Conservation (phyloP, 1,140 invertebrate genomes). For the Atta cephalotes region DNA sequence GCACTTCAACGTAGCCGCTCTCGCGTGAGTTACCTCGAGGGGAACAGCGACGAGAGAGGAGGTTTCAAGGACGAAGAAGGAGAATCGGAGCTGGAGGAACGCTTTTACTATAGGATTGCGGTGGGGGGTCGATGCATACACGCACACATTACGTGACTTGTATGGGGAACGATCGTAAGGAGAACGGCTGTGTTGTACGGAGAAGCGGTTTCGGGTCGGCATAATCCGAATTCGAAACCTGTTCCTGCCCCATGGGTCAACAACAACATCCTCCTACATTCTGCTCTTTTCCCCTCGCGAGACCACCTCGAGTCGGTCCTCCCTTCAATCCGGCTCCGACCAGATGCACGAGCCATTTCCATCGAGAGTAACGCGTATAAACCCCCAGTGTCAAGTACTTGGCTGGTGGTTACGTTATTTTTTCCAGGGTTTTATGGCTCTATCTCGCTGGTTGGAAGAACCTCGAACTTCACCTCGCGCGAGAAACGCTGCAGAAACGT, state of each 20-base stretch:
- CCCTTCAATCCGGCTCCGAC: conserved; percentile 2
- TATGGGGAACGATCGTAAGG: background rate
- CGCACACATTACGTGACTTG: background rate
- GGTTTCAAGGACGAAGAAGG: conserved; percentile 71
- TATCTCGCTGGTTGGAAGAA: conserved; percentile 30
- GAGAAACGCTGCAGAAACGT: background rate
- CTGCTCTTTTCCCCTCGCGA: background rate
- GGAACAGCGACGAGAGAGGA: conserved; percentile 22
- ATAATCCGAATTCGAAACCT: conserved; percentile 74
- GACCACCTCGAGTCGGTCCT: background rate
- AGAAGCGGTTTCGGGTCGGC: conserved; percentile 61
- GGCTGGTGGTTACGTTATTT: conserved; percentile 45
- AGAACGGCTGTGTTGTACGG: conserved; percentile 13
- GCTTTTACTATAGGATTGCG: conserved; percentile 66
- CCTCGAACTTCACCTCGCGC: background rate
- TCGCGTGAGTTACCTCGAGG: conserved; percentile 40
- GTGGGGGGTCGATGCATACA: conserved; percentile 65
- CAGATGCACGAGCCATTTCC: conserved; percentile 37
- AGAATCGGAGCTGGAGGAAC: conserved; percentile 55
- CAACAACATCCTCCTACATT: conserved; percentile 60
- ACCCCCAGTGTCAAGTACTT: conserved; percentile 47
- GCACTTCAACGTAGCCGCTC: conserved; percentile 41
- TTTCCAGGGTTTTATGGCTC: conserved; percentile 44
- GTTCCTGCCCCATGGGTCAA: conserved; percentile 71
- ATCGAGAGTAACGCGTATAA: conserved; percentile 11